Base-by-base conservation (phyloP, 2,113 vertebrate species). In the Antennarius striatus region DNA sequence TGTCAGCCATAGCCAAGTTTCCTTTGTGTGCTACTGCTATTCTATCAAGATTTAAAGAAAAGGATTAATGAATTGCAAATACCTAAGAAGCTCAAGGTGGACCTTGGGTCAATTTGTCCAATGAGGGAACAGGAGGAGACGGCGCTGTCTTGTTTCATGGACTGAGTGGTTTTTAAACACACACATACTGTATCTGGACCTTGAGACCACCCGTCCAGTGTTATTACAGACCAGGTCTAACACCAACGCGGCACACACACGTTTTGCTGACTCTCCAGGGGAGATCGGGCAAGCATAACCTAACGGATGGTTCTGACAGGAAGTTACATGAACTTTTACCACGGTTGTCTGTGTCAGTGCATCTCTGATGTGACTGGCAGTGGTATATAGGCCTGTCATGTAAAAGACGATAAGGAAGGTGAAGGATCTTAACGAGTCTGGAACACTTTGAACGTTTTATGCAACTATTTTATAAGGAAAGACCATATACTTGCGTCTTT, bases 161-260 rank as follows among this genome's bases (percentile, higher is more conserved):
- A 12, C 11, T 15, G 10, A 36, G 4, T 0, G 30, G 14, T 3
- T 30, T 63, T 58, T 60, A 69, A 75, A 72, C 17, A 69, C 15
- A 69, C 30, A 43, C 0, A n/a, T 17, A 9, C 10, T 3, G 32
- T 15, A 15, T 43, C 32, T 6, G 56, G 4, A 49, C 36, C 55
- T 6, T 5, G 3, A 69, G 79, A 63, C 74, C 74, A 80, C 72
- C 59, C 68, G 40, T 62, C 59, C 8, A 6, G 11, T 68, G 69
- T 79, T 79, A 64, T 68, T 39, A 5, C 48, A 67, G 59, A 39
- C 16, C 53, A 32, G 22, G 6, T 12, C 15, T 12, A 47, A 59
- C 68, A 36, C 12, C 28, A 40, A 28, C 60, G 53, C 36, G 17
- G 49, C 48, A 2, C 58, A 64, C 55, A 58, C 32, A 36, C 22